Percentiles rank a stretch among this genome's conserved stretches.
Conservation (phyloP, 2,113 vertebrate genomes). For the Solea solea region DNA sequence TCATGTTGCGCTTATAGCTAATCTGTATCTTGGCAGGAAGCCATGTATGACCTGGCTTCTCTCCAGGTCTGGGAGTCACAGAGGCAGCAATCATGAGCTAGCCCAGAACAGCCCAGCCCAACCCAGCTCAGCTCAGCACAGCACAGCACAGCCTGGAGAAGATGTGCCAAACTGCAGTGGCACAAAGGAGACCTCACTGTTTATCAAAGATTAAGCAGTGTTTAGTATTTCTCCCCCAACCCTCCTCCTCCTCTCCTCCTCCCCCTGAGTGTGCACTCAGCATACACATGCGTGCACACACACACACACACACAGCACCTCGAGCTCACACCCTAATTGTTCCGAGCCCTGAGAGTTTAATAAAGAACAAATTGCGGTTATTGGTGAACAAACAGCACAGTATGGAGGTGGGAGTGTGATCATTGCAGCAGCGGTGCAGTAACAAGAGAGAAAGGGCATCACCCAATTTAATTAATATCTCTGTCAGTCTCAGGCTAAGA, state of each 20-base stretch:
- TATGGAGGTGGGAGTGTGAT: constrained; percentile 57
- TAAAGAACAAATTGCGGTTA: constrained; percentile 75
- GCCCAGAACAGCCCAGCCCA: neutral
- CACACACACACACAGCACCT: constrained; percentile 7
- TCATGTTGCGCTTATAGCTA: constrained; percentile 76
- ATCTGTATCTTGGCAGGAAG: constrained; percentile 73
- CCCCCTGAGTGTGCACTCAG: neutral
- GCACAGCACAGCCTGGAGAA: constrained; percentile 35
- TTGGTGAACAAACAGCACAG: constrained; percentile 75
- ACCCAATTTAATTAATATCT: constrained; percentile 71
- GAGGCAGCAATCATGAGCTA: constrained; percentile 41
- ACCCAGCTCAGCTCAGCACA: constrained; percentile 25
- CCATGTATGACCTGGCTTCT: constrained; percentile 74
- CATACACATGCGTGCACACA: constrained; percentile 21
- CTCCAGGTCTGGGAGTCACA: constrained; percentile 65
- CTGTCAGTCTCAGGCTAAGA: constrained; percentile 57
- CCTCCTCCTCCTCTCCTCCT: constrained; percentile 20
- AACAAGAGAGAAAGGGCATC: constrained; percentile 60
- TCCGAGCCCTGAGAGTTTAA: constrained; percentile 74
- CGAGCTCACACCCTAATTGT: constrained; percentile 69
- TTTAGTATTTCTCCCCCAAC: constrained; percentile 57
- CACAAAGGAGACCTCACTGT: constrained; percentile 68
- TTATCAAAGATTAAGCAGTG: constrained; percentile 78
- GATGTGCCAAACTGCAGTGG: constrained; percentile 62
- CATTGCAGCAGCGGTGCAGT: constrained; percentile 40